Evolutionary conservation across 1,140 invertebrate genomes (phyloP), one percentile per base, ranked within the genome.

Genomic region (Apis cerana): DNA sequence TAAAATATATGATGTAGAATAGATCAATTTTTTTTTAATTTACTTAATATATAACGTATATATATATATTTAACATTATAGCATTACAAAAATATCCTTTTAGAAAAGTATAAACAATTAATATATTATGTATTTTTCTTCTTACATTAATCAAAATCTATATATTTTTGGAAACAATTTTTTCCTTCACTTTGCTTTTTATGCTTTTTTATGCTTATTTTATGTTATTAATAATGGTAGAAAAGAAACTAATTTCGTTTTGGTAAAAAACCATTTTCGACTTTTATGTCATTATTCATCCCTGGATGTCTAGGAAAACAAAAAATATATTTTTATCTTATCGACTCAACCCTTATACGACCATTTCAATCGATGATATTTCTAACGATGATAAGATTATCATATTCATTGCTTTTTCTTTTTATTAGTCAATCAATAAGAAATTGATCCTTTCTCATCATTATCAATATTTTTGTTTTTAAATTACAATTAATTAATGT

Each of bases 281-380:
- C 54, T 61, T 70, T 15, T 19, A 13, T 71, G 43, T 23, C 58
- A 75, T 62, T 78, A 59, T 58, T 58, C 50, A 21, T 68, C 23
- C 33, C 23, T n/a, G 33, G 27, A 48, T 7, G 27, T 62, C 61
- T 56, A 13, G 17, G n/a, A 33, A 75, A 75, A 33, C n/a, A 33
- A 50, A 62, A 67, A 74, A 2, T 61, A 17, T 56, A 27, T 17
- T 33, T 75, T 83, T 87, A 87, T 87, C 85, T 86, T 87, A 87
- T 87, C 85, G 23, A 10, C 2, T 13, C 33, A 21, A 56, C 81
- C 52, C 64, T 54, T 64, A 50, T 50, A 52, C 13, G 58, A 82
- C 27, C 27, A 8, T 71, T 62, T 21, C 33, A 69, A 76, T 64
- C 69, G 54, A 59, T 17, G 33, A 78, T 80, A 65, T 21, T 43